Conservation (phyloP, 2,797 vertebrate genomes). For the Sebastes glaucus region DNA sequence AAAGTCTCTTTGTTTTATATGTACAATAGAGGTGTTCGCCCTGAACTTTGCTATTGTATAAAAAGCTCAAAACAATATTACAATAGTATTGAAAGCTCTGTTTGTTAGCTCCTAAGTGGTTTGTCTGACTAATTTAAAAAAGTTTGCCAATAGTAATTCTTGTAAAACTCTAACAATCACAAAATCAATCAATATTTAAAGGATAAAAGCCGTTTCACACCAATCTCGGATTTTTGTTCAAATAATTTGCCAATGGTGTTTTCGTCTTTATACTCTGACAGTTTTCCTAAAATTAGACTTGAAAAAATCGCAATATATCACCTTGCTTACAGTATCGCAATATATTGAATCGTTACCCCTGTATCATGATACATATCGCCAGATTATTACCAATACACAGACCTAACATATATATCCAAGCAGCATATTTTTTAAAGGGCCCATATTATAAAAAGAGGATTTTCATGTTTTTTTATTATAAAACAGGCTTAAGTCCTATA, state of each 20-base stretch:
- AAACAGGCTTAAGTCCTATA: no score
- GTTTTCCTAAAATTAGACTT: no score
- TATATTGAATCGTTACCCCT: no score
- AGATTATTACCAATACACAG: rapidly evolving
- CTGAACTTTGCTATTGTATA: not conserved
- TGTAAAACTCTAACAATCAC: not conserved
- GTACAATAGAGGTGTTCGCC: constrained; percentile 18
- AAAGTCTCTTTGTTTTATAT: constrained; percentile 42
- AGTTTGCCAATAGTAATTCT: not conserved
- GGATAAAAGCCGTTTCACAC: not conserved
- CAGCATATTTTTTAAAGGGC: not conserved
- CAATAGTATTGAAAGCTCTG: not conserved
- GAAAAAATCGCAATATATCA: no score
- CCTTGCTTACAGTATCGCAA: no score
- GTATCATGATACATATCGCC: rapidly evolving
- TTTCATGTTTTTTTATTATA: no score
- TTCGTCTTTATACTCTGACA: no score
- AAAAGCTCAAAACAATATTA: not conserved
- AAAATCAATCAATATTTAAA: not conserved
- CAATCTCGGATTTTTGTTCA: no score
- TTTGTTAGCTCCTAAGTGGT: not conserved
- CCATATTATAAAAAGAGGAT: no score
- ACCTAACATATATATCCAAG: not conserved
- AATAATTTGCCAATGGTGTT: no score
- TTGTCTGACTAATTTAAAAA: constrained; percentile 7